phyloP scores from a whole-genome alignment of 2,113 vertebrate genomes.

The Garra rufa region DNA sequence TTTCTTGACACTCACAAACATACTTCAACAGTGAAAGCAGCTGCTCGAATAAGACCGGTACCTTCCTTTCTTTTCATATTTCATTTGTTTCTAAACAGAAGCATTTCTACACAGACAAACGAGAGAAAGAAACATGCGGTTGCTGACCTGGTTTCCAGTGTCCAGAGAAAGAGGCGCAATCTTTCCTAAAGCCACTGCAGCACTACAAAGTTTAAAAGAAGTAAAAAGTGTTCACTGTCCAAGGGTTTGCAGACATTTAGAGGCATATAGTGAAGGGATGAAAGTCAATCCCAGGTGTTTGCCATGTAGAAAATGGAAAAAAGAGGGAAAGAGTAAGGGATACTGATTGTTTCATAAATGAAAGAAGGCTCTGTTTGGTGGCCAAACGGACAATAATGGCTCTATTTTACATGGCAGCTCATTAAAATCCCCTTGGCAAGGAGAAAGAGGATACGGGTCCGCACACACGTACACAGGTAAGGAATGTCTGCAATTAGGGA shows the following conservation, averaged over 20 bases:
- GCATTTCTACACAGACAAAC: not conserved
- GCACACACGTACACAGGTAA: conserved; percentile 63
- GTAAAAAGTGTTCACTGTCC: conserved; percentile 31
- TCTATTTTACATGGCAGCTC: conserved; percentile 73
- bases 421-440: conserved; percentile 67
- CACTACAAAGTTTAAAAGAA: conserved; percentile 28
- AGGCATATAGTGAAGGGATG: conserved; percentile 52
- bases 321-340: conserved; percentile 61
- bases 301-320: conserved; percentile 50
- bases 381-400: conserved; percentile 77
- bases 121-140: conserved; percentile 13
- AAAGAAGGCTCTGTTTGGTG: conserved; percentile 75
- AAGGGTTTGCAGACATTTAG: conserved; percentile 44
- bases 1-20: not conserved
- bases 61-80: not conserved
- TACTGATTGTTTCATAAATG: conserved; percentile 72
- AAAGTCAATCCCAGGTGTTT: conserved; percentile 61
- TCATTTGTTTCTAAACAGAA: not conserved
- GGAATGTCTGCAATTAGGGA: conserved; percentile 78
- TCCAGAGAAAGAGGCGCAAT: conserved; percentile 30
- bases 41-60: not conserved
- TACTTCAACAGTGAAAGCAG: not conserved
- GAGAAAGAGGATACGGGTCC: conserved; percentile 73
- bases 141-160: conserved; percentile 67
- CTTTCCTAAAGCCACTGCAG: not conserved